These are phyloP conservation scores for Phycodurus eques DNA, from an alignment of 2,113 vertebrate genomes.

Conservation along the genomic window DNA sequence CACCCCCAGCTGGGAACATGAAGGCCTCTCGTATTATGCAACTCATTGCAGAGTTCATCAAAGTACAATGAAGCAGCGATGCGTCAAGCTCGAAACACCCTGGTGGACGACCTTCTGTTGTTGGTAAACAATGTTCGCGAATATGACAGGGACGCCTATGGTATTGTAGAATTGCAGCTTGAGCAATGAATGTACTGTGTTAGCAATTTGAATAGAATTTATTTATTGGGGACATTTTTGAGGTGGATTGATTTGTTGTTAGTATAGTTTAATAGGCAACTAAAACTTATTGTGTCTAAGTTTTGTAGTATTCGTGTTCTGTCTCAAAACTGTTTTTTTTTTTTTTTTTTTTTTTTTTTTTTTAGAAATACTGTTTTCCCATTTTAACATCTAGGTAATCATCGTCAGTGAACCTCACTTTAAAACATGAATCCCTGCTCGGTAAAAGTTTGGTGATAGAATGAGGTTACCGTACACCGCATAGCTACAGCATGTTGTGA, in stretches of 20 bases:
- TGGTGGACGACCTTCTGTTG: conserved; percentile 21
- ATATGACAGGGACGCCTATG: background rate
- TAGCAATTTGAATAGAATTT: background rate
- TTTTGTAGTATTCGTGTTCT: no score
- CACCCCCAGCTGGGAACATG: conserved; percentile 15
- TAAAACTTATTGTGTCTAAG: no score
- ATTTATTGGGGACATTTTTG: no score
- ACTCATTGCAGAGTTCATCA: conserved; percentile 15
- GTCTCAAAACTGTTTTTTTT: background rate
- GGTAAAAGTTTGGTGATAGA: background rate
- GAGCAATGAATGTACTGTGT: background rate
- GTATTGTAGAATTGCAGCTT: background rate
- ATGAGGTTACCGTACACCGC: background rate
- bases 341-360: no score
- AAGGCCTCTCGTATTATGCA: conserved; percentile 12
- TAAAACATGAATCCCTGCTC: background rate
- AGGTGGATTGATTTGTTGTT: no score
- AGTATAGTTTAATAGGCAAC: no score
- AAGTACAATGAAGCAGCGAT: conserved; percentile 8
- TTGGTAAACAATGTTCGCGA: background rate
- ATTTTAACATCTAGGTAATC: background rate
- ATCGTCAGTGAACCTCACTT: background rate
- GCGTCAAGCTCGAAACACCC: conserved; percentile 10
- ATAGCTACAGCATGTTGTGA: background rate
- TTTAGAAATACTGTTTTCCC: no score